Evolutionary conservation across 2,888 invertebrate species (phyloP).

Genomic region (Sinopyrophorus schimmeli): DNA sequence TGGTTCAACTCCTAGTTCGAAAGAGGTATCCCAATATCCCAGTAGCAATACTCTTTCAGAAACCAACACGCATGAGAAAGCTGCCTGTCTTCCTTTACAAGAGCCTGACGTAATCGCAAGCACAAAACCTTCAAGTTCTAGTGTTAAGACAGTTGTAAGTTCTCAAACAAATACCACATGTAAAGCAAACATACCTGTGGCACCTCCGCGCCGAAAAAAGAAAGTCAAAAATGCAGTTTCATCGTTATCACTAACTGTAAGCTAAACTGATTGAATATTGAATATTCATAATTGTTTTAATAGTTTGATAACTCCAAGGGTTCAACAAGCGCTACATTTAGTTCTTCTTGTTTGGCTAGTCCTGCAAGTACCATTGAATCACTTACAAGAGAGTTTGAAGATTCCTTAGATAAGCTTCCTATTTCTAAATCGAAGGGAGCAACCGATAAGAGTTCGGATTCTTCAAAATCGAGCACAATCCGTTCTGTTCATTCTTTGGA

Average conservation of each 20-base stretch:
- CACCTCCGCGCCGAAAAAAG: slow-evolving; percentile 82
- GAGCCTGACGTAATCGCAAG: slow-evolving; percentile 94
- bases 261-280: slow-evolving; percentile 5
- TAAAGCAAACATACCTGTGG: slow-evolving; percentile 60
- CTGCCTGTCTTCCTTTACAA: slow-evolving; percentile 60
- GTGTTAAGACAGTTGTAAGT: slow-evolving; percentile 41
- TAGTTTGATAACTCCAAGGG: slow-evolving; percentile 38
- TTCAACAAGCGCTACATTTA: slow-evolving; percentile 46
- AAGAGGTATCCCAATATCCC: slow-evolving; percentile 50
- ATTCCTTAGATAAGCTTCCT: slow-evolving; percentile 65
- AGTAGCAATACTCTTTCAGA: slow-evolving; percentile 50
- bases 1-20: slow-evolving; percentile 52
- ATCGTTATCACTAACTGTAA: slow-evolving; percentile 41
- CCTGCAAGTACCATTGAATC: slow-evolving; percentile 80
- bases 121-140: slow-evolving; percentile 69
- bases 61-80: slow-evolving; percentile 31
- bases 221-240: slow-evolving; percentile 57
- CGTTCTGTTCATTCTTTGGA: slow-evolving; percentile 50
- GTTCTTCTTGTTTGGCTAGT: slow-evolving; percentile 66
- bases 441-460: slow-evolving; percentile 28
- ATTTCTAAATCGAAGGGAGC: slow-evolving; percentile 32
- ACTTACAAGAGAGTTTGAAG: slow-evolving; percentile 79
- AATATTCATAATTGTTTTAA: not conserved
- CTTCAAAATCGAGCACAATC: slow-evolving; percentile 42
- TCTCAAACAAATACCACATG: slow-evolving; percentile 26